Percentiles rank a stretch among this genome's conserved stretches.
Conservation (phyloP, 2,888 invertebrate species). For the Latrodectus elegans region DNA sequence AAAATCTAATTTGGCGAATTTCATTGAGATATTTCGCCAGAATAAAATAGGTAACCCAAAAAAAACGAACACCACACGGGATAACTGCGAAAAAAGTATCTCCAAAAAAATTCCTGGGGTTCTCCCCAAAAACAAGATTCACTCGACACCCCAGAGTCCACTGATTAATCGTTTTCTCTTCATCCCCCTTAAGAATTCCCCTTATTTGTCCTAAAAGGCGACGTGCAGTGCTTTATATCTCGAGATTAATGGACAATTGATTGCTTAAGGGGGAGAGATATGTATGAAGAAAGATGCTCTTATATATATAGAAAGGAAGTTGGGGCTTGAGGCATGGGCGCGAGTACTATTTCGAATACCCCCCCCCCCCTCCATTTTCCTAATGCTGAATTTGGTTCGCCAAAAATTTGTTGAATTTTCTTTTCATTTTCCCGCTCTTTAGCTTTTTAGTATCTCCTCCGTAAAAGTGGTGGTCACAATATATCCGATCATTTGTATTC, state of each 20-base stretch:
- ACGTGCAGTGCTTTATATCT: constrained; percentile 57
- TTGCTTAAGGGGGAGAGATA: constrained; percentile 42
- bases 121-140: constrained; percentile 62
- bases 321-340: constrained; percentile 52
- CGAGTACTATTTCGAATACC: constrained; percentile 32
- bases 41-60: constrained; percentile 42
- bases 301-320: constrained; percentile 45
- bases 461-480: constrained; percentile 65
- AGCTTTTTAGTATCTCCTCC: constrained; percentile 61
- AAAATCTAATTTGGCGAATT: constrained; percentile 31
- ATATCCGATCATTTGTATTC: constrained; percentile 66
- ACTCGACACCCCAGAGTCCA: constrained; percentile 62
- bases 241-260: constrained; percentile 67
- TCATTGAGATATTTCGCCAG: not conserved
- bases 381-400: constrained; percentile 28
- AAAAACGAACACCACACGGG: constrained; percentile 10
- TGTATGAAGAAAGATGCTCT: constrained; percentile 39
- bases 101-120: constrained; percentile 52
- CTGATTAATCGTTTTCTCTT: constrained; percentile 64
- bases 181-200: constrained; percentile 28
- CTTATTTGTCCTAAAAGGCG: constrained; percentile 65
- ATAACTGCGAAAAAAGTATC: constrained; percentile 7
- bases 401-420: constrained; percentile 50
- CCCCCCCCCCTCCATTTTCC: constrained; percentile 23
- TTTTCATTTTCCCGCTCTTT: constrained; percentile 52